A percentile compares a stretch with the other conserved stretches of the same genome.
These are phyloP conservation scores for Taurulus bubalis DNA, from an alignment of 2,113 vertebrate species.

Conservation along the genomic window DNA sequence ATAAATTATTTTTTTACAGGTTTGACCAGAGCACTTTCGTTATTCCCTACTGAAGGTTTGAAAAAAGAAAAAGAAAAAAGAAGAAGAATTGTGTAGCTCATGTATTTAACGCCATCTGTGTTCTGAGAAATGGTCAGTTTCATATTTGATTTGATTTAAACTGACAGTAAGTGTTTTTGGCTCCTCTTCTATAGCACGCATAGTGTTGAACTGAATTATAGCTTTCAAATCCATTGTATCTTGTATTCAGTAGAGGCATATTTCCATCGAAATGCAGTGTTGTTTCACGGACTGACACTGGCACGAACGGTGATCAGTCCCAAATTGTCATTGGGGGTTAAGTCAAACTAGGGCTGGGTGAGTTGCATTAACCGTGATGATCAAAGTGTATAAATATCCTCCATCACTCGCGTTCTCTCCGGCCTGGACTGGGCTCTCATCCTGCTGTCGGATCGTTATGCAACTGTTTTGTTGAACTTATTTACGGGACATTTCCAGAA, in stretches of 20 bases:
- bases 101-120: conserved; percentile 81
- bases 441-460: conserved; percentile 16
- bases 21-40: conserved; percentile 85
- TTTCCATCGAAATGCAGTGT: conserved; percentile 69
- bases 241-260: conserved; percentile 79
- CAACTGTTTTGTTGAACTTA: conserved; percentile 40
- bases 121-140: conserved; percentile 76
- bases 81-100: conserved; percentile 63
- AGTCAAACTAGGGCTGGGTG: conserved; percentile 57
- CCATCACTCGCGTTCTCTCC: conserved; percentile 43
- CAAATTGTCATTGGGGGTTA: conserved; percentile 2
- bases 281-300: conserved; percentile 54
- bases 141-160: conserved; percentile 73
- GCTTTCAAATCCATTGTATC: conserved; percentile 81
- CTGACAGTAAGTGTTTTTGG: conserved; percentile 78
- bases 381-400: conserved; percentile 69
- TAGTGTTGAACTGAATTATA: conserved; percentile 80
- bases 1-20: conserved; percentile 88
- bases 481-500: conserved; percentile 30
- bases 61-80: conserved; percentile 30
- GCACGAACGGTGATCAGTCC: conserved; percentile 37
- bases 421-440: conserved; percentile 31
- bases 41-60: conserved; percentile 77
- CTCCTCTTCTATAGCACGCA: conserved; percentile 82
- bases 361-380: conserved; percentile 53